Evolutionary conservation across 2,797 vertebrate species (phyloP), one percentile per base, ranked within the genome.

Genomic region (Chloroceryle amazona): DNA sequence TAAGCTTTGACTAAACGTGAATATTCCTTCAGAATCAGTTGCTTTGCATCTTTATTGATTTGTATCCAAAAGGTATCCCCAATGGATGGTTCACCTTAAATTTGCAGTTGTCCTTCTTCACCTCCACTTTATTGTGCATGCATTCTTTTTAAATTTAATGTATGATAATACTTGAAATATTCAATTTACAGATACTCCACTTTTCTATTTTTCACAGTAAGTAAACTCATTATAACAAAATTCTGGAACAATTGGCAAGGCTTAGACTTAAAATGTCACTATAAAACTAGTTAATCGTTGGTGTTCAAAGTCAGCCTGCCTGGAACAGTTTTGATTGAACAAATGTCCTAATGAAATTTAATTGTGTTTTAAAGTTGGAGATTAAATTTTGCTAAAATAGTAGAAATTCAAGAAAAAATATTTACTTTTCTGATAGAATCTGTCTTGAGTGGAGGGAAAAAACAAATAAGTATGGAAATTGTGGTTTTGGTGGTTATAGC

Each of bases 21-120:
- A 12, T 80, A 33, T 93, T 93, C 82, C 42, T 88, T 95, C 33
- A 63, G n/a, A 86, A 81, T 90, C 39, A 44, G 11, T 74, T 81
- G 47, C 9, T 96, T 42, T 63, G 25, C 29, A 11, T 82, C 74
- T 88, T 87, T 55, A 28, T 70, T 66, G 39, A 66, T 46, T 46
- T 46, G 46, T 46, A 46, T 46, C 11, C 11, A 6, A 47, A 47
- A 47, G 21, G 3, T 90, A 58, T 65, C 1, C 0, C 16, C 11
- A 51, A 5, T 46, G 12, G 33, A 81, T 23, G 44, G 8, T 76
- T 80, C 10, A 42, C 4, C 29, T 66, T 39, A 63, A 41, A n/a
- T 54, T 82, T 81, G 29, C 39, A 17, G 23, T 72, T 67, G 37
- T 60, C n/a, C n/a, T 85, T 29, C 63, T 67, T 93, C 81, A 44